A percentile compares a stretch with the other conserved stretches of the same genome.
Conservation (phyloP, 2,113 vertebrate species). For the Blennius ocellaris region DNA sequence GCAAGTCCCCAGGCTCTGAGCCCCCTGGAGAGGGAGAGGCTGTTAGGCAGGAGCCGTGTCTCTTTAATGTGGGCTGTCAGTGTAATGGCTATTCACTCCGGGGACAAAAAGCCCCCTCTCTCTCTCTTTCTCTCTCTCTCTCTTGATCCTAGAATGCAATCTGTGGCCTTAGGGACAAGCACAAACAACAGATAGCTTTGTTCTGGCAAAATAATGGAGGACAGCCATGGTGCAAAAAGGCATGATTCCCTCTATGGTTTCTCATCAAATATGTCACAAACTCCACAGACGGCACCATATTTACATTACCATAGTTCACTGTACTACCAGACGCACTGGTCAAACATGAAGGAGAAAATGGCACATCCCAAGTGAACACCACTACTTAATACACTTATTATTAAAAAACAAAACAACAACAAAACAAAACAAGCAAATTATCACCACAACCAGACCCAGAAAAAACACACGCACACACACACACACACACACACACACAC, state of each 20-base stretch:
- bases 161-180: slow-evolving; percentile 60
- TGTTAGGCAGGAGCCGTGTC: slow-evolving; percentile 63
- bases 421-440: too few species aligned
- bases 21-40: slow-evolving; percentile 60
- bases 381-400: too few species aligned
- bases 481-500: too few species aligned
- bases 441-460: too few species aligned
- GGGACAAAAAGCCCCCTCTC: slow-evolving; percentile 71
- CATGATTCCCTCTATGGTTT: slow-evolving; percentile 40
- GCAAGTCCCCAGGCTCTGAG: slow-evolving; percentile 42
- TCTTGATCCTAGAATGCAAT: slow-evolving; percentile 70
- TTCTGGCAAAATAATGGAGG: slow-evolving; percentile 56
- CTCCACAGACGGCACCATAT: slow-evolving; percentile 3
- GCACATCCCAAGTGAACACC: neutral
- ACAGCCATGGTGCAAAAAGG: slow-evolving; percentile 53
- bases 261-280: slow-evolving; percentile 12
- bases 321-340: neutral
- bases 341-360: neutral
- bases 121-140: slow-evolving; percentile 20
- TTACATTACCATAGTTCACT: slow-evolving; percentile 5
- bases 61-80: slow-evolving; percentile 70
- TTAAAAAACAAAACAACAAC: too few species aligned
- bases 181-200: slow-evolving; percentile 71
- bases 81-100: slow-evolving; percentile 69
- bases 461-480: too few species aligned